A percentile compares a stretch with the other conserved stretches of the same genome.
Conservation (phyloP, 1,140 invertebrate species). For the Goniozus legneri region DNA sequence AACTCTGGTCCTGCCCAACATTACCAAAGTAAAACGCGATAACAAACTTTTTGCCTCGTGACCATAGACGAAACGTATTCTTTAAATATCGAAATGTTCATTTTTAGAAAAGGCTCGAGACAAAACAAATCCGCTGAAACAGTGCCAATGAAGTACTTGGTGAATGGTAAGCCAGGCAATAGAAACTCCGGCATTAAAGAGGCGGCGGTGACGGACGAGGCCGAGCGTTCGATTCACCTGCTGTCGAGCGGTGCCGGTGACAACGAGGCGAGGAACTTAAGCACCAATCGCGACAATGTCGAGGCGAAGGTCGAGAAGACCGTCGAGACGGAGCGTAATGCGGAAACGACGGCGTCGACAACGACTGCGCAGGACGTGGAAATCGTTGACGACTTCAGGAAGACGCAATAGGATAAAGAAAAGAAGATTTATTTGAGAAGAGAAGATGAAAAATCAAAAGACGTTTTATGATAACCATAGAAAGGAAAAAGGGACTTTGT, state of each 20-base stretch:
- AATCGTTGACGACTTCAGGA: constrained; percentile 21
- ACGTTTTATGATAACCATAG: no score
- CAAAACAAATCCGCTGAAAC: constrained; percentile 29
- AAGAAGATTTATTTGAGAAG: no score
- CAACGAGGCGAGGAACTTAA: constrained; percentile 33
- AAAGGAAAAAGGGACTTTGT: constrained; percentile 41
- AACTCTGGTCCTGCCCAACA: constrained; percentile 56
- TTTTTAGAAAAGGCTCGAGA: constrained; percentile 22
- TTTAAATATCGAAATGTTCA: neutral
- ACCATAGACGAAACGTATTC: no score
- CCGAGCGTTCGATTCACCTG: constrained; percentile 8
- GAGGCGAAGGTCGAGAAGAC: constrained; percentile 10
- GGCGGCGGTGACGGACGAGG: constrained; percentile 21
- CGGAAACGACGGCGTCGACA: constrained; percentile 12
- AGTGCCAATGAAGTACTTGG: constrained; percentile 41
- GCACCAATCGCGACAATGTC: constrained; percentile 3
- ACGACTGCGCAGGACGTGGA: constrained; percentile 15
- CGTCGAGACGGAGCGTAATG: neutral
- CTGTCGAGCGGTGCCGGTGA: constrained; percentile 19
- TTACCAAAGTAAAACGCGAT: constrained; percentile 39
- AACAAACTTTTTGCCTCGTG: no score
- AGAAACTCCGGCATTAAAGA: constrained; percentile 31
- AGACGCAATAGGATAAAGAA: constrained; percentile 26
- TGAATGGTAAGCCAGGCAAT: constrained; percentile 44
- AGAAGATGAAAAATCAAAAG: no score